These are phyloP conservation scores for Leucoma salicis DNA, from an alignment of 2,888 invertebrate species.

Conservation along the genomic window DNA sequence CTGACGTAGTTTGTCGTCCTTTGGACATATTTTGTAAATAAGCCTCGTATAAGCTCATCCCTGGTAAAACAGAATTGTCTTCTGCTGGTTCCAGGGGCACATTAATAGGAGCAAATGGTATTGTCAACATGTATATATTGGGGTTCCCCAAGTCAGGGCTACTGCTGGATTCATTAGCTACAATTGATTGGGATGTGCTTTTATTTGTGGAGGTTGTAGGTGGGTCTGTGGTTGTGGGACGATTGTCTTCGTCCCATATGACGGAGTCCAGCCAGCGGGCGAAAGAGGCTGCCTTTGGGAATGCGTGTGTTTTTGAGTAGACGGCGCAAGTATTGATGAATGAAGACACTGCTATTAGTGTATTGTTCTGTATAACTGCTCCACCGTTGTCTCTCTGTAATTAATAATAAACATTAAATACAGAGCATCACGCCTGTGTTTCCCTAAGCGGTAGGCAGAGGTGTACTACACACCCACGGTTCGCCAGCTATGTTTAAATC, in stretches of 20 bases:
- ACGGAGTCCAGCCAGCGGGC: conserved; percentile 61
- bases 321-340: conserved; percentile 66
- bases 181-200: conserved; percentile 23
- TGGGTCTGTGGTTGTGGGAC: conserved; percentile 37
- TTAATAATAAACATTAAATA: too few relatives aligned
- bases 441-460: too few relatives aligned
- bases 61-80: conserved; percentile 67
- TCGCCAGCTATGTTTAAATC: too few relatives aligned
- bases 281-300: conserved; percentile 63
- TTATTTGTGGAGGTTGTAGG: conserved; percentile 5
- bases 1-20: conserved; percentile 18
- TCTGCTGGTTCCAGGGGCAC: conserved; percentile 68
- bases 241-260: conserved; percentile 69
- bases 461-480: too few relatives aligned
- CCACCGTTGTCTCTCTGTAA: conserved; percentile 74
- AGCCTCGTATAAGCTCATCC: conserved; percentile 70
- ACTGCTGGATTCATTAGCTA: conserved; percentile 29
- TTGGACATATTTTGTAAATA: conserved; percentile 53
- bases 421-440: too few relatives aligned
- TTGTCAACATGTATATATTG: conserved; percentile 55
- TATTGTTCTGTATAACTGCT: conserved; percentile 70
- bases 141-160: conserved; percentile 43
- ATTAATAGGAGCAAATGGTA: conserved; percentile 69
- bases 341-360: conserved; percentile 57
- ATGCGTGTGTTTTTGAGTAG: conserved; percentile 67